Evolutionary conservation across 1,140 invertebrate genomes (phyloP).

Genomic region (Bombus vancouverensis): DNA sequence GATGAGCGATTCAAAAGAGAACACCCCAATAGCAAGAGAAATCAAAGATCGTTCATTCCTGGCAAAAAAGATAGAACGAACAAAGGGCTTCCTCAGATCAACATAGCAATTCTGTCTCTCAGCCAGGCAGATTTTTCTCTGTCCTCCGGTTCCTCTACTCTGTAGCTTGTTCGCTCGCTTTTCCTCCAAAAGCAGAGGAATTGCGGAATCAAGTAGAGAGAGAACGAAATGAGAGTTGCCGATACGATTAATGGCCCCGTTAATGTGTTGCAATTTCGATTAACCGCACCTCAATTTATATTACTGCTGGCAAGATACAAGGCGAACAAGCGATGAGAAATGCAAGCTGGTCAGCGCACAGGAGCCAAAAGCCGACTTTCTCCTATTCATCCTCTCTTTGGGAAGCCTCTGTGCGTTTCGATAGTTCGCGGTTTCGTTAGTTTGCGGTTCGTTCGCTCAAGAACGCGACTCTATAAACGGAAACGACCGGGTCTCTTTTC

Average conservation of each 20-base stretch:
- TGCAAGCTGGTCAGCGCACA: neutral
- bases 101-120: constrained; percentile 1
- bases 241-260: constrained; percentile 7
- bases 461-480: too few relatives aligned
- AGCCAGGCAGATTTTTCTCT: neutral
- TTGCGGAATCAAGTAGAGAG: neutral
- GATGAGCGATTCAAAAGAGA: neutral
- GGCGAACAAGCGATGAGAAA: neutral
- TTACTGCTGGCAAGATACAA: constrained; percentile 3
- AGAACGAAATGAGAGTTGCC: neutral
- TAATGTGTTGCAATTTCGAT: constrained; percentile 50
- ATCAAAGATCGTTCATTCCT: neutral
- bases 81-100: constrained; percentile 17
- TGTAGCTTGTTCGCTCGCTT: too few relatives aligned
- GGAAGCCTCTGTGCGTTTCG: constrained; percentile 24
- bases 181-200: neutral
- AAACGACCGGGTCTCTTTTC: constrained; percentile 46
- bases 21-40: neutral
- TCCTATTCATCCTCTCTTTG: neutral
- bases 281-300: constrained; percentile 66
- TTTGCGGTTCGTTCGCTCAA: constrained; percentile 44
- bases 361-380: neutral
- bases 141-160: neutral
- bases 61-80: neutral
- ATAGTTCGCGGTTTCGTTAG: constrained; percentile 54